Conservation (phyloP, 2,113 vertebrate species). For the Tupaia tana region DNA sequence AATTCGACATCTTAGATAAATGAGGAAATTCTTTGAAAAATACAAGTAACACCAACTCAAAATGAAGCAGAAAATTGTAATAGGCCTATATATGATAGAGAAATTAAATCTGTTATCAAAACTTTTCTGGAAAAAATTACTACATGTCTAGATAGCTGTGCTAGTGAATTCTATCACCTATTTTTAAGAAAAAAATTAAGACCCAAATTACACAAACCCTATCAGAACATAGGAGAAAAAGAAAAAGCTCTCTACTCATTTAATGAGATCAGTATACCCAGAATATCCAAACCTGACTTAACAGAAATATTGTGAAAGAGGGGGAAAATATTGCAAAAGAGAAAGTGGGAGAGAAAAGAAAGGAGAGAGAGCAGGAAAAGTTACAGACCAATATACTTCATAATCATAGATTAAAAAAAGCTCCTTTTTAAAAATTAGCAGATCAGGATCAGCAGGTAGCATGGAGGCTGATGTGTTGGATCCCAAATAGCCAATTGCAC, state of each 20-base stretch:
- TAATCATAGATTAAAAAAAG: background rate
- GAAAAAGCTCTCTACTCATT: background rate
- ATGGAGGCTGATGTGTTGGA: no score
- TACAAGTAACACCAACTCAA: background rate
- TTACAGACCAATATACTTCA: background rate
- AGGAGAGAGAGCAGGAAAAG: background rate
- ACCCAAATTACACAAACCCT: background rate
- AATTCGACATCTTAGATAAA: conserved; percentile 16
- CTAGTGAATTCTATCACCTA: background rate
- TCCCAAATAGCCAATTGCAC: no score
- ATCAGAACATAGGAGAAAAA: background rate
- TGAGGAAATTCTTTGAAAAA: background rate
- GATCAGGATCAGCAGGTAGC: no score
- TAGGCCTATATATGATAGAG: background rate
- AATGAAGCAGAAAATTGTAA: background rate
- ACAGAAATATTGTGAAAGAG: no score
- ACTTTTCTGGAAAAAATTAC: background rate
- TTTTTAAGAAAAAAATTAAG: background rate
- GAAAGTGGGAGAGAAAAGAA: background rate
- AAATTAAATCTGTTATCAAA: background rate
- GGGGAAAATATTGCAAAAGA: background rate
- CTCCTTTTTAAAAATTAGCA: background rate
- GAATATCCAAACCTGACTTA: background rate
- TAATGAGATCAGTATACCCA: background rate
- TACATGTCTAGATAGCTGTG: background rate